These are phyloP conservation scores for Drosophila mayaguana DNA, from an alignment of 2,888 invertebrate genomes.

Conservation along the genomic window DNA sequence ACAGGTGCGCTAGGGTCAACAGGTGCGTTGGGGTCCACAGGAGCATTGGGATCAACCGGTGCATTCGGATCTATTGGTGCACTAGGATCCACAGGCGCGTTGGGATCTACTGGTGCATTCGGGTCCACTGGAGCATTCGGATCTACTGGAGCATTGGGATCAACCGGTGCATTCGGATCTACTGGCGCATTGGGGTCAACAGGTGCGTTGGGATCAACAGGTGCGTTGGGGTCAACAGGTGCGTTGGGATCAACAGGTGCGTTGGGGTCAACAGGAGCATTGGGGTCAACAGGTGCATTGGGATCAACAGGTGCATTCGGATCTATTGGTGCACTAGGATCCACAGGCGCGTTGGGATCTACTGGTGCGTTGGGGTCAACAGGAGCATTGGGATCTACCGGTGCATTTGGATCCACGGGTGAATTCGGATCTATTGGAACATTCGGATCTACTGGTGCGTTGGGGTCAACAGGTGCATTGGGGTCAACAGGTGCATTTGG, in stretches of 20 bases:
- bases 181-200: not conserved
- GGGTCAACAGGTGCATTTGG: constrained; percentile 1
- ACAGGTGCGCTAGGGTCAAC: constrained; percentile 3
- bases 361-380: not conserved
- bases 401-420: not conserved
- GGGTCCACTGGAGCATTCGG: not conserved
- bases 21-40: constrained; percentile 2
- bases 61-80: constrained; percentile 16
- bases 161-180: fast-evolving
- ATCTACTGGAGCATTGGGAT: not conserved
- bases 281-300: not conserved
- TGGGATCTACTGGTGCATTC: fast-evolving
- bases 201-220: not conserved
- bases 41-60: constrained; percentile 20
- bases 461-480: constrained; percentile 5
- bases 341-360: fast-evolving
- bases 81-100: not conserved
- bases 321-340: not conserved
- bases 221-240: fast-evolving
- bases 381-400: not conserved
- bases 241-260: fast-evolving
- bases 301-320: not conserved
- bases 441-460: not conserved
- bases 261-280: fast-evolving
- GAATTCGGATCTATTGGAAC: not conserved